Evolutionary conservation across 2,888 invertebrate species (phyloP).

Genomic region (Notodonta dromedarius): DNA sequence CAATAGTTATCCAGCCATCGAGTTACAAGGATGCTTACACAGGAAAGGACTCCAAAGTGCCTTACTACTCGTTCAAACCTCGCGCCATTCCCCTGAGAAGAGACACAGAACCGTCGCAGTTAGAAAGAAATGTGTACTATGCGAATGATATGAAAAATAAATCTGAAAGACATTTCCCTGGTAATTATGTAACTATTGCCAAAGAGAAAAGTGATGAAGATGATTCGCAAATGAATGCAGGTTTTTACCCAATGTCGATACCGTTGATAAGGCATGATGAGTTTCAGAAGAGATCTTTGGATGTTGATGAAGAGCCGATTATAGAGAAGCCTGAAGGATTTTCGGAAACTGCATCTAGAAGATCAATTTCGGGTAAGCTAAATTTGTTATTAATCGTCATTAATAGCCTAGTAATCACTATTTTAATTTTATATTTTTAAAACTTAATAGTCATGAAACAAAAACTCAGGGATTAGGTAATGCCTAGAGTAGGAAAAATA

Average conservation of each 20-base stretch:
- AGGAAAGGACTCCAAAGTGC: conserved; percentile 45
- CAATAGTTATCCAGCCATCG: conserved; percentile 65
- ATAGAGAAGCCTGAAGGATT: conserved; percentile 65
- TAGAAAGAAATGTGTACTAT: conserved; percentile 65
- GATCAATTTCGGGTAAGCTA: conserved; percentile 76
- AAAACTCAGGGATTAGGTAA: too few relatives aligned
- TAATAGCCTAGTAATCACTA: too few relatives aligned
- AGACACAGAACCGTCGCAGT: conserved; percentile 45
- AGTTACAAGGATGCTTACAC: conserved; percentile 45
- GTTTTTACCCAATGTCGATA: conserved; percentile 67
- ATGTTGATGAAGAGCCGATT: conserved; percentile 57
- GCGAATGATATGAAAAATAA: conserved; percentile 59
- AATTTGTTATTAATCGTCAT: neutral
- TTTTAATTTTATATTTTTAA: too few relatives aligned
- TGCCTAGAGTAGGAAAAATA: too few relatives aligned
- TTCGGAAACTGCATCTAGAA: conserved; percentile 64
- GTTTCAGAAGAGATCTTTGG: conserved; percentile 65
- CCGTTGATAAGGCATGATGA: conserved; percentile 68
- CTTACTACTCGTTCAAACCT: conserved; percentile 68
- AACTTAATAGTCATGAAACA: too few relatives aligned
- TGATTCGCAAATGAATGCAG: conserved; percentile 22
- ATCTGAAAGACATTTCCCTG: conserved; percentile 74
- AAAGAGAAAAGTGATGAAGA: conserved; percentile 70
- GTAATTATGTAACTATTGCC: conserved; percentile 79
- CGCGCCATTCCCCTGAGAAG: conserved; percentile 62